Evolutionary conservation across 2,113 vertebrate genomes (phyloP).

Genomic region (Pelobates fuscus): DNA sequence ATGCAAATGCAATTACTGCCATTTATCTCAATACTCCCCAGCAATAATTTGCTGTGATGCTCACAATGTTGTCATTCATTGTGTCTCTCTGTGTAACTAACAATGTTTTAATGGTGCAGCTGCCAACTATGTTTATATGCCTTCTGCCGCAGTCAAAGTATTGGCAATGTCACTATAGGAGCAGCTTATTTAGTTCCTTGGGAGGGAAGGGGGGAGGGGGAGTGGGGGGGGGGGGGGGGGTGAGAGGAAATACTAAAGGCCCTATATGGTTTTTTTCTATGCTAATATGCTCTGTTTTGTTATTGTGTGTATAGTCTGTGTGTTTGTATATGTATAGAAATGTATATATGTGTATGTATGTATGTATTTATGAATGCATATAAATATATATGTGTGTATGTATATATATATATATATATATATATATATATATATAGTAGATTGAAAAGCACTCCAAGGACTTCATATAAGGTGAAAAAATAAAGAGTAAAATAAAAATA

Average conservation of each 20-base stretch:
- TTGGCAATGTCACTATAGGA: background rate
- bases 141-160: slow-evolving; percentile 11
- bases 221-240: too few species aligned
- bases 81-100: slow-evolving; percentile 44
- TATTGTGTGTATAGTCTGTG: background rate
- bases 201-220: too few species aligned
- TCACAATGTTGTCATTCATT: slow-evolving; percentile 46
- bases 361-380: too few species aligned
- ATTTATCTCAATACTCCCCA: slow-evolving; percentile 46
- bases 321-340: background rate
- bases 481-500: too few species aligned
- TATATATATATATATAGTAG: too few species aligned
- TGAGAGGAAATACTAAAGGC: too few species aligned
- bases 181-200: background rate
- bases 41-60: slow-evolving; percentile 43
- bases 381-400: too few species aligned
- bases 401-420: too few species aligned
- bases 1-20: slow-evolving; percentile 47
- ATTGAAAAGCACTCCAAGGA: too few species aligned
- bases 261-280: too few species aligned
- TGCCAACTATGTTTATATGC: background rate
- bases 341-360: background rate
- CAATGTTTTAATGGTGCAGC: slow-evolving; percentile 9
- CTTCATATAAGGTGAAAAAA: too few species aligned
- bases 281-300: too few species aligned